Evolutionary conservation across 2,888 invertebrate species (phyloP).

Genomic region (Spodoptera littoralis): DNA sequence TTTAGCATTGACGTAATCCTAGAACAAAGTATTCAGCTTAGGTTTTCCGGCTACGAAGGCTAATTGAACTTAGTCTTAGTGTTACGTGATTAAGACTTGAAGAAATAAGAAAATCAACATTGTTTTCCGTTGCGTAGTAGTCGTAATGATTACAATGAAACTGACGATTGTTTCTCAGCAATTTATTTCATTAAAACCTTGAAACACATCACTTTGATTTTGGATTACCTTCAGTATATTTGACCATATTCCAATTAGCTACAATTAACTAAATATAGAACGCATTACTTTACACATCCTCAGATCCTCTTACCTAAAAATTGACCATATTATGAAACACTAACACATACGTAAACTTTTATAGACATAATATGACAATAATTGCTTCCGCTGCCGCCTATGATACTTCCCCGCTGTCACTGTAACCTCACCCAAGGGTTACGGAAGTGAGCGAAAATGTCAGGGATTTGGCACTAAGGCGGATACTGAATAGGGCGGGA

Average conservation of each 20-base stretch:
- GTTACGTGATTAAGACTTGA: conserved; percentile 5
- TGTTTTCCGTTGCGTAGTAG: too few species aligned
- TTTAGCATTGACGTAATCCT: conserved; percentile 16
- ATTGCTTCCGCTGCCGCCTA: conserved; percentile 11
- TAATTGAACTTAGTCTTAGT: conserved; percentile 5
- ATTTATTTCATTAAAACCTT: too few species aligned
- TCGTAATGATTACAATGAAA: too few species aligned
- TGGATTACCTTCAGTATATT: too few species aligned
- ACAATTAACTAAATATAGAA: background rate
- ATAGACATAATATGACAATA: background rate
- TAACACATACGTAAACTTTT: background rate
- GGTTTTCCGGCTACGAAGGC: conserved; percentile 23
- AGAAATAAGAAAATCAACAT: background rate
- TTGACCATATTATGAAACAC: background rate
- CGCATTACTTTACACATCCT: background rate
- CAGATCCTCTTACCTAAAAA: too few species aligned
- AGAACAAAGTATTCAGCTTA: background rate
- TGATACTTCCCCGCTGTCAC: conserved; percentile 33
- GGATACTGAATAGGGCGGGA: conserved; percentile 61
- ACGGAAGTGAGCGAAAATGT: conserved; percentile 79
- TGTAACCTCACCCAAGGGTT: conserved; percentile 61
- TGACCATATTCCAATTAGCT: too few species aligned
- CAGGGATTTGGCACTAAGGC: conserved; percentile 74
- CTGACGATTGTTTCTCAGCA: too few species aligned
- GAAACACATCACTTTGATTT: too few species aligned